Conservation (phyloP, 92 coral and sea anemone species). For the Zoanthus sociatus region DNA sequence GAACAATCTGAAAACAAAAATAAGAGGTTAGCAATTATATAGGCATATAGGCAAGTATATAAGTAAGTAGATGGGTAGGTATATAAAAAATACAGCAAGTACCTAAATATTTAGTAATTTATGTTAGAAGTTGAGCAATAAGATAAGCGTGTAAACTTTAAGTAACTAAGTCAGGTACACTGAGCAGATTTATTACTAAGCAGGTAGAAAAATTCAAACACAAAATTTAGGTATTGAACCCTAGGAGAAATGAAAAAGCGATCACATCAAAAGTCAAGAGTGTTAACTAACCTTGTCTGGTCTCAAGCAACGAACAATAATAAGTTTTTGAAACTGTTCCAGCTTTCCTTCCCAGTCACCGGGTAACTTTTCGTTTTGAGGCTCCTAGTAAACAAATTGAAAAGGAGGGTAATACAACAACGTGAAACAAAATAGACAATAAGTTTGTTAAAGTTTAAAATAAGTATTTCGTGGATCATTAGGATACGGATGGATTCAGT, state of each 20-base stretch:
- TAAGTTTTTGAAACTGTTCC: constrained; percentile 88
- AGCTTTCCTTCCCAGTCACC: constrained; percentile 97
- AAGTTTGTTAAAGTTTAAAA: not conserved
- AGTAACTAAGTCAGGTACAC: too few species aligned
- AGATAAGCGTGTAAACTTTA: too few species aligned
- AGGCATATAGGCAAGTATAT: not conserved
- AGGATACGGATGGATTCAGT: too few species aligned
- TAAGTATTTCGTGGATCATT: too few species aligned
- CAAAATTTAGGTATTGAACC: not conserved
- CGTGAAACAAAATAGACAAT: not conserved
- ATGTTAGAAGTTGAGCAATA: too few species aligned
- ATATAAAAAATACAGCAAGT: not conserved
- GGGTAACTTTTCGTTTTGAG: constrained; percentile 89
- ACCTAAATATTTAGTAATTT: too few species aligned
- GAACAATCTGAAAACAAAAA: constrained; percentile 77
- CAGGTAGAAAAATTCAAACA: not conserved
- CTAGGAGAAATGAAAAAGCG: not conserved
- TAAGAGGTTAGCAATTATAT: too few species aligned
- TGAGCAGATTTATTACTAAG: not conserved
- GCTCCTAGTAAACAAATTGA: constrained; percentile 70
- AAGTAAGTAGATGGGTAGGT: not conserved
- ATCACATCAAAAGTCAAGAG: not conserved
- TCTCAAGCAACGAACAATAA: constrained; percentile 91
- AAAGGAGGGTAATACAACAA: not conserved
- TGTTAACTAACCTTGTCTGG: constrained; percentile 86